Percentiles rank a stretch among this genome's conserved stretches.
Evolutionary conservation across 2,113 vertebrate species (phyloP).

Genomic region (Thymallus thymallus): DNA sequence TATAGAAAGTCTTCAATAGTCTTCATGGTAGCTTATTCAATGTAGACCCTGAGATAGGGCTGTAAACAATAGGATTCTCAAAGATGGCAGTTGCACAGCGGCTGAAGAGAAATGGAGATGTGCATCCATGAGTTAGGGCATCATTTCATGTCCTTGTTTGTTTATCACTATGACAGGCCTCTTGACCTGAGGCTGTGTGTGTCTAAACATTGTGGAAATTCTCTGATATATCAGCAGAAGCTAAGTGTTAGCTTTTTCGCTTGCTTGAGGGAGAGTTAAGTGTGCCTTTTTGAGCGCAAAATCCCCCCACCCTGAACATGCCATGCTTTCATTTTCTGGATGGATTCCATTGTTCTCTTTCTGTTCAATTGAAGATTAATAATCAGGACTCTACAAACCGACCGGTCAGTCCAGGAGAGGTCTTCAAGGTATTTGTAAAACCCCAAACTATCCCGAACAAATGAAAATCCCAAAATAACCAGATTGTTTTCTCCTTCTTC

Average conservation of each 20-base stretch:
- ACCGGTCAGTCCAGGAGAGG: conserved; percentile 81
- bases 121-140: no score
- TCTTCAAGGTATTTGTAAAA: conserved; percentile 90
- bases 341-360: conserved; percentile 39
- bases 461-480: conserved; percentile 35
- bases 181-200: neutral
- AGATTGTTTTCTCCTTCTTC: conserved; percentile 49
- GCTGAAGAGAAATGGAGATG: no score
- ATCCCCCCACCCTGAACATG: neutral
- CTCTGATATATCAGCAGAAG: neutral
- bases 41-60: no score
- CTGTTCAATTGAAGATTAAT: conserved; percentile 80
- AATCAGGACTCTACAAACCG: conserved; percentile 80
- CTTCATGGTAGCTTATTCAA: no score
- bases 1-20: neutral
- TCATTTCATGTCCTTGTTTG: conserved; percentile 30
- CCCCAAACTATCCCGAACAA: conserved; percentile 22
- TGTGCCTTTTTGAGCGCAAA: neutral
- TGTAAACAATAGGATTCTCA: no score
- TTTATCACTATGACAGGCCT: conserved; percentile 14
- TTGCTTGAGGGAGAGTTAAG: neutral
- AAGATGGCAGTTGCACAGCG: no score
- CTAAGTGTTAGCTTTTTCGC: neutral
- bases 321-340: conserved; percentile 10
- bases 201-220: neutral